Conservation (phyloP, 2,888 invertebrate genomes). For the Melanargia galathea region DNA sequence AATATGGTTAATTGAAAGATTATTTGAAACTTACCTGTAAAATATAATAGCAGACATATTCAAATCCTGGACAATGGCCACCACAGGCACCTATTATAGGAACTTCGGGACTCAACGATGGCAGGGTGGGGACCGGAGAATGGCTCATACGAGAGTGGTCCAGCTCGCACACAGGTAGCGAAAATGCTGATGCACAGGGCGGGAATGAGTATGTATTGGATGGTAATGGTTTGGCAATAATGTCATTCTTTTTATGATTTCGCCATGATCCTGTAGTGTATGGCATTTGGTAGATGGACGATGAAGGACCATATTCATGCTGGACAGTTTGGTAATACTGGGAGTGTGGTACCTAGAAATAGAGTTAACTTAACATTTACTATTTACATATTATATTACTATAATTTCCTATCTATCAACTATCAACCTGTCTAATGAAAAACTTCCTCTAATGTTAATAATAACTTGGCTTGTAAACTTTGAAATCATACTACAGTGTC, state of each 20-base stretch:
- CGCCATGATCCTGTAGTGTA: constrained; percentile 69
- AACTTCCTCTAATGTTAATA: too few relatives aligned
- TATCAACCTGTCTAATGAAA: too few relatives aligned
- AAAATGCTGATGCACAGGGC: constrained; percentile 72
- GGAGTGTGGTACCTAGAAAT: constrained; percentile 70
- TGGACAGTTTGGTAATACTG: constrained; percentile 64
- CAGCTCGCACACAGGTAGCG: constrained; percentile 67
- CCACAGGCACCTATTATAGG: constrained; percentile 86
- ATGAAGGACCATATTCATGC: constrained; percentile 69
- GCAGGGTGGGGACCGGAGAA: constrained; percentile 63
- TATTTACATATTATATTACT: too few relatives aligned
- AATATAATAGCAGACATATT: constrained; percentile 87
- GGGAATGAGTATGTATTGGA: constrained; percentile 65
- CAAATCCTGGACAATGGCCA: constrained; percentile 86
- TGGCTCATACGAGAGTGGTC: constrained; percentile 54
- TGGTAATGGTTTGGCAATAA: constrained; percentile 48
- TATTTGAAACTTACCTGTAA: constrained; percentile 76
- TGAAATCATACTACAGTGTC: too few relatives aligned
- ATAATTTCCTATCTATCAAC: too few relatives aligned
- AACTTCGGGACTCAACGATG: constrained; percentile 74
- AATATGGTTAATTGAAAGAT: too few relatives aligned
- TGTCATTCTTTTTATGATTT: constrained; percentile 61
- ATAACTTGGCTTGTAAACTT: too few relatives aligned
- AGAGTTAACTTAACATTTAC: background rate
- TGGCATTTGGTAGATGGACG: constrained; percentile 77